These are phyloP conservation scores for Gila robusta DNA, from an alignment of 2,797 vertebrate genomes.

Conservation along the genomic window DNA sequence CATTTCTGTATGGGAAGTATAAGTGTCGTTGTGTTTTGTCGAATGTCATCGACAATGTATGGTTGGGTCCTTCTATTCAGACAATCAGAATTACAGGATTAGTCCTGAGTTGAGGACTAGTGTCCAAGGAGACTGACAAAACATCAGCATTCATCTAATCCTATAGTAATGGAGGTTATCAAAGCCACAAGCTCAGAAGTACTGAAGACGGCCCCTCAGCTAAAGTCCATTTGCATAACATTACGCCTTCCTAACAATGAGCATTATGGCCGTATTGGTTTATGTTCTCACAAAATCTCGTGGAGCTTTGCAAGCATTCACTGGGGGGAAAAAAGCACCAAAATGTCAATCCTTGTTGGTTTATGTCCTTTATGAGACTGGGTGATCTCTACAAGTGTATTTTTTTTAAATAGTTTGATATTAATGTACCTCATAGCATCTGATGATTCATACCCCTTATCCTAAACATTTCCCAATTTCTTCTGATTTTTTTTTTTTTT, in stretches of 20 bases:
- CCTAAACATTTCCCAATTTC: neutral
- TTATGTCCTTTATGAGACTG: constrained; percentile 62
- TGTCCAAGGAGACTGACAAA: constrained; percentile 83
- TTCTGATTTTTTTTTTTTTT: neutral
- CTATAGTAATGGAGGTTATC: constrained; percentile 86
- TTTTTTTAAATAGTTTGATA: constrained; percentile 26
- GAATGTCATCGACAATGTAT: constrained; percentile 23
- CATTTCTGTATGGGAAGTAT: neutral
- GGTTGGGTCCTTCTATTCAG: constrained; percentile 31
- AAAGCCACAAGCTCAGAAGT: constrained; percentile 83
- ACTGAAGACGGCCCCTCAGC: constrained; percentile 76
- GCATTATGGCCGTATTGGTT: constrained; percentile 85
- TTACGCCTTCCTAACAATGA: constrained; percentile 83
- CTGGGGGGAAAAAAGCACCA: constrained; percentile 54
- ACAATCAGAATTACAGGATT: constrained; percentile 74
- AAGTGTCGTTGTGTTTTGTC: neutral
- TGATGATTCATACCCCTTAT: neutral
- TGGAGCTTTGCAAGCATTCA: constrained; percentile 70
- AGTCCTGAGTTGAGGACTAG: constrained; percentile 74
- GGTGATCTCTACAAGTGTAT: constrained; percentile 50
- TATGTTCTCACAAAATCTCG: constrained; percentile 81
- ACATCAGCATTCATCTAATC: constrained; percentile 87
- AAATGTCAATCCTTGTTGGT: constrained; percentile 67
- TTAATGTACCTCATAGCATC: neutral
- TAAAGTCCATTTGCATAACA: constrained; percentile 75